Base-by-base conservation (phyloP, 2,113 vertebrate species). In the Rhodinocichla rosea region DNA sequence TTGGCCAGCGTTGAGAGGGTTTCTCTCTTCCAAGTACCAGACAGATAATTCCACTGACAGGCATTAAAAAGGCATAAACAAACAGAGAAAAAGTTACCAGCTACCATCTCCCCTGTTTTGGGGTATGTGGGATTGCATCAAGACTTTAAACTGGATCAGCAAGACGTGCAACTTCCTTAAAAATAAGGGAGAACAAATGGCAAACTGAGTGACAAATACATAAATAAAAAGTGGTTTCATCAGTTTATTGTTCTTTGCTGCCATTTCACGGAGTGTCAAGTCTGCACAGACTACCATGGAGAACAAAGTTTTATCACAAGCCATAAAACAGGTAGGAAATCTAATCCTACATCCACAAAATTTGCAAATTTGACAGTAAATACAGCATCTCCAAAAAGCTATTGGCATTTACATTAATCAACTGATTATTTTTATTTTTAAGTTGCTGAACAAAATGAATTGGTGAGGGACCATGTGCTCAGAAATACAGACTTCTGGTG, bases 171-270 rank as follows among this genome's bases (percentile, higher is more conserved):
- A 75, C 71, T 55, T 19, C 26, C 49, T 81, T 33, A 73, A 81
- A 27, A 44, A 65, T n/a, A n/a, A 85, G 16, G 28, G 23, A 78
- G 49, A 93, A 92, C 28, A 95, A 89, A 87, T 1, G 7, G 32
- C 83, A 93, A 69, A 85, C 37, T 13, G 33, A 39, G 71, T 7
- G 3, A 87, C 70, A 76, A 88, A 39, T 15, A 28, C 4, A 1
- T 74, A 45, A 65, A 55, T 87, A 87, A 50, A 91, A 97, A 95
- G 77, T 87, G 87, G 86, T 87, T 94, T 79, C 67, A 81, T 71
- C 90, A 78, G 39, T 95, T 97, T 95, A 95, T 96, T 96, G 92
- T 89, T 96, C 86, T 83, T 52, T 65, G 83, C 60, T 94, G 88
- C 76, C 76, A 42, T 59, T 92, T 71, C 64, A 90, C 0, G 0